Base-by-base conservation (phyloP, 1,140 invertebrate genomes). In the Drosophila repletoides region DNA sequence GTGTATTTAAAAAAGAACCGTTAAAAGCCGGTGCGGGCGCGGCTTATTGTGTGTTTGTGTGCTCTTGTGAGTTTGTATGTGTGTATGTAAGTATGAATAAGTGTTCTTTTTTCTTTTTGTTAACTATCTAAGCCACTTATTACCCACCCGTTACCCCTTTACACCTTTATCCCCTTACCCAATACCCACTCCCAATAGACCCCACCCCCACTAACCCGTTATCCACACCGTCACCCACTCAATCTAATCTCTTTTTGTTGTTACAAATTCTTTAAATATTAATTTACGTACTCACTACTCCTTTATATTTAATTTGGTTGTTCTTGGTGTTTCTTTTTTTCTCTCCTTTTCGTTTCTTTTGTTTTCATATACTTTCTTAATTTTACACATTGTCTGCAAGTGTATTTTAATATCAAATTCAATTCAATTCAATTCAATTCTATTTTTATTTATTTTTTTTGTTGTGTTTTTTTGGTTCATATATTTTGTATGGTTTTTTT, bases 381-480 rank as follows among this genome's bases (percentile, higher is more conserved):
- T 75, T 88, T 89, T 89, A 90, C 89, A 90, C 89, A 90, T 90
- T 90, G 89, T 90, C 89, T 90, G 89, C 89, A 90, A 90, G 89
- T 90, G 88, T 89, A 88, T 61, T 68, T 66, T 5, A 51, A 60
- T 43, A 46, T 68, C 45, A 51, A 60, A 59, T 45, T 60, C 21
- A 59, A 51, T 73, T 73, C n/a, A n/a, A n/a, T n/a, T n/a, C n/a
- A n/a, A n/a, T n/a, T 61, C 40, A 59, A 64, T 55, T 51, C 51
- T 51, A 28, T 26, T 46, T 56, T 40, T 68, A 21, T 28, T 49
- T 55, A 26, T 43, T 52, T 69, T 51, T 31, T 36, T 58, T 41
- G 36, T 68, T 56, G 7, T 19, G 12, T 24, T 55, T 55, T 17
- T 53, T 49, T 40, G n/a, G n/a, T n/a, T n/a, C n/a, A n/a, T n/a